These are phyloP conservation scores for Pempheris klunzingeri DNA, from an alignment of 2,797 vertebrate species.

Conservation along the genomic window DNA sequence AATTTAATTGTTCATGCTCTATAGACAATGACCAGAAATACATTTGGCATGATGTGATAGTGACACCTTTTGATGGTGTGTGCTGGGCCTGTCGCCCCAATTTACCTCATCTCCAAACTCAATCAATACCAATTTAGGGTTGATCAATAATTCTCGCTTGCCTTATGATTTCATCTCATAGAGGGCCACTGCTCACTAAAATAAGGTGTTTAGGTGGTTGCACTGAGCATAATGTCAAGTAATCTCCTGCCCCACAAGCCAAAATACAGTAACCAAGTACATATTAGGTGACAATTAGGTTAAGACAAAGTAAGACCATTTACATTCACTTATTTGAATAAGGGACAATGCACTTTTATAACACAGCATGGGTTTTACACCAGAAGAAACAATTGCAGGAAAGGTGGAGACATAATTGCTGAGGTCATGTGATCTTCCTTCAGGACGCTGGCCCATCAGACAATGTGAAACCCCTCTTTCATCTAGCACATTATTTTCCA, in stretches of 20 bases:
- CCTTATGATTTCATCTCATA: slow-evolving; percentile 76
- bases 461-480: slow-evolving; percentile 42
- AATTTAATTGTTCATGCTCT: slow-evolving; percentile 51
- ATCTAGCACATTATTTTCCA: slow-evolving; percentile 58
- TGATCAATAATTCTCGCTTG: slow-evolving; percentile 88
- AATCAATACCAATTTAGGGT: slow-evolving; percentile 85
- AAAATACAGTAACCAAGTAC: neutral
- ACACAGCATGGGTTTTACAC: slow-evolving; percentile 12
- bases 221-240: neutral
- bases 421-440: slow-evolving; percentile 36
- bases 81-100: slow-evolving; percentile 37
- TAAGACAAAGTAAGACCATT: too few relatives aligned
- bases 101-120: slow-evolving; percentile 72
- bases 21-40: slow-evolving; percentile 33
- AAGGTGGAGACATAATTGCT: slow-evolving; percentile 35
- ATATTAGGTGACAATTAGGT: too few relatives aligned
- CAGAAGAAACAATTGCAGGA: neutral
- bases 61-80: slow-evolving; percentile 43
- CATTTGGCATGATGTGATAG: slow-evolving; percentile 49
- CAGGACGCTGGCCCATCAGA: slow-evolving; percentile 35
- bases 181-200: slow-evolving; percentile 60
- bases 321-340: slow-evolving; percentile 16
- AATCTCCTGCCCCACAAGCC: too few relatives aligned
- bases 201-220: neutral
- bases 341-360: neutral